Evolutionary conservation across 2,113 vertebrate species (phyloP), one percentile per base, ranked within the genome.

Genomic region (Monopterus albus): DNA sequence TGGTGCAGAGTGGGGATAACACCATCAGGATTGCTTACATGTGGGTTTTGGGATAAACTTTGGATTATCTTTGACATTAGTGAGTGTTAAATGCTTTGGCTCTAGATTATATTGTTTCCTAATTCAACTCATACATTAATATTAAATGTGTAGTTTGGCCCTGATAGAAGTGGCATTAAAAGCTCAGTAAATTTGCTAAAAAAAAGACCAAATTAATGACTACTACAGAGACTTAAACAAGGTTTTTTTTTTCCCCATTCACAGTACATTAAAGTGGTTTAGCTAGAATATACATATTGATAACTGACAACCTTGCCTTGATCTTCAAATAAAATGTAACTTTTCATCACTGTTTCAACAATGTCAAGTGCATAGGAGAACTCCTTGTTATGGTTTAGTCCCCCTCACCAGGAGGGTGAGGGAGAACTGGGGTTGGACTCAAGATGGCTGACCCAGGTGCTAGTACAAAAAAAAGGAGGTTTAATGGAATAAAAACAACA

Each of bases 1-100:
- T 78, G 65, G 42, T 56, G 15, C 51, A 52, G 2, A 43, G 26
- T n/a, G 14, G 28, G 51, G 58, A 60, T 59, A 59, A 38, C 49
- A 47, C 46, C 56, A 47, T 14, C 36, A 50, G 68, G 78, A 73
- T 83, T 89, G 89, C 81, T 89, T 90, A 83, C 87, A 88, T 90
- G 76, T 84, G 66, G 78, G 78, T 84, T 91, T 89, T 80, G 56
- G 87, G 87, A 87, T 88, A 73, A 62, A 89, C 15, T 85, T 91
- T 75, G 82, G 78, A 92, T 91, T 89, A 92, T 67, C 70, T 76
- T 64, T 83, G 76, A 82, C 79, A 87, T 89, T 86, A 88, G 82
- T 69, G 66, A 72, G 49, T 47, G 77, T 90, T 89, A 82, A 89
- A 90, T 5, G 68, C 68, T 74, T 76, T 76, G 63, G 52, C 11